Percentiles rank a stretch among this genome's conserved stretches.
Evolutionary conservation across 1,140 invertebrate species (phyloP).

Genomic region (Whitmania pigra): DNA sequence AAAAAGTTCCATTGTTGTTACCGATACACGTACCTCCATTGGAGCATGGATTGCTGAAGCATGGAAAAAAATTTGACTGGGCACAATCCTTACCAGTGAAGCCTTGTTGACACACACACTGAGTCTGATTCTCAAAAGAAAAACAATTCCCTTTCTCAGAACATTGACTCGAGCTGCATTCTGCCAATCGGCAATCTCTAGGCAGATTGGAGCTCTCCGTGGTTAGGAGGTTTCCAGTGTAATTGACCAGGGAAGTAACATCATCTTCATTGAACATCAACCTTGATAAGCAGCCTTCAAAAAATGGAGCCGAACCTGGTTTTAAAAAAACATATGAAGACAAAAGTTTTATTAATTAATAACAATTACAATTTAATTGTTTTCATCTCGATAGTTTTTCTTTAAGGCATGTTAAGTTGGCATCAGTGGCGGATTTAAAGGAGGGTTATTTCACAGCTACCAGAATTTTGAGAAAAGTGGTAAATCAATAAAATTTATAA

Average conservation of each 20-base stretch:
- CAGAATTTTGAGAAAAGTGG: too few species aligned
- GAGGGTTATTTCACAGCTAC: too few species aligned
- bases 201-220: neutral
- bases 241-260: neutral
- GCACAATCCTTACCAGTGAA: constrained; percentile 71
- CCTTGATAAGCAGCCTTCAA: too few species aligned
- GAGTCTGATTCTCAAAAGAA: neutral
- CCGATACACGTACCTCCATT: constrained; percentile 84
- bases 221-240: neutral
- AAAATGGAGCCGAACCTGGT: too few species aligned
- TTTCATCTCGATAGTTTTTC: too few species aligned
- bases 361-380: too few species aligned
- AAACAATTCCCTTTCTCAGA: neutral
- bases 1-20: constrained; percentile 20
- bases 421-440: too few species aligned
- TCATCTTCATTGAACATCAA: too few species aligned
- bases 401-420: too few species aligned
- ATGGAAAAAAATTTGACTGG: constrained; percentile 77
- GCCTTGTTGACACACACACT: constrained; percentile 43
- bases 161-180: neutral
- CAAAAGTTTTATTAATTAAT: too few species aligned
- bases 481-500: too few species aligned
- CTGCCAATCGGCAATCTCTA: neutral
- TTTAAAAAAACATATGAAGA: too few species aligned
- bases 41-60: constrained; percentile 81